Evolutionary conservation across 2,888 invertebrate species (phyloP).

Genomic region (Calliopum simillimum): DNA sequence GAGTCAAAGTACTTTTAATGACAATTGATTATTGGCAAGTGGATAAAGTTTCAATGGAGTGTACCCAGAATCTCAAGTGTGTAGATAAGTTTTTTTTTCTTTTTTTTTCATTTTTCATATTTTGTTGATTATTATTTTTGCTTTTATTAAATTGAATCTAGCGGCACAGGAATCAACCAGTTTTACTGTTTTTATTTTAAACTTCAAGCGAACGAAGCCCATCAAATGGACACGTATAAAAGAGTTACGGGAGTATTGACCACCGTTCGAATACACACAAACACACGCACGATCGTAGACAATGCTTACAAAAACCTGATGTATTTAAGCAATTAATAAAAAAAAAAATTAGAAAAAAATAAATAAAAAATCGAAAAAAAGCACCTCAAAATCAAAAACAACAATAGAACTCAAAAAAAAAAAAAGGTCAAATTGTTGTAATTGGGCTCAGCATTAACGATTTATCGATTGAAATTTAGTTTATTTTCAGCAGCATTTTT

Average conservation of each 20-base stretch:
- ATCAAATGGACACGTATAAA: conserved; percentile 46
- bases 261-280: conserved; percentile 25
- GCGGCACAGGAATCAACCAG: conserved; percentile 44
- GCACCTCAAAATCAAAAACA: conserved; percentile 18
- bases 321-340: conserved; percentile 42
- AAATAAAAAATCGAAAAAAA: conserved; percentile 37
- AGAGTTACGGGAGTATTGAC: conserved; percentile 63
- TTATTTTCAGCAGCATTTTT: no score
- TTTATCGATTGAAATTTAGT: no score
- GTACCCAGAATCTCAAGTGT: conserved; percentile 50
- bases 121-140: conserved; percentile 7
- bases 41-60: conserved; percentile 63
- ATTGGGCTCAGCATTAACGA: conserved; percentile 9
- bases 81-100: conserved; percentile 35
- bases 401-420: conserved; percentile 5
- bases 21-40: conserved; percentile 64
- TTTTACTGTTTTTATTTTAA: conserved; percentile 56
- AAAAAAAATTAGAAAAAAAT: conserved; percentile 39
- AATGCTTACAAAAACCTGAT: conserved; percentile 17
- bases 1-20: conserved; percentile 66
- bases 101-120: background rate
- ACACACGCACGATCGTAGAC: background rate
- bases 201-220: conserved; percentile 44
- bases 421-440: conserved; percentile 26
- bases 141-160: no score